Evolutionary conservation across 1,140 invertebrate species (phyloP).

Genomic region (Rhyzopertha dominica): DNA sequence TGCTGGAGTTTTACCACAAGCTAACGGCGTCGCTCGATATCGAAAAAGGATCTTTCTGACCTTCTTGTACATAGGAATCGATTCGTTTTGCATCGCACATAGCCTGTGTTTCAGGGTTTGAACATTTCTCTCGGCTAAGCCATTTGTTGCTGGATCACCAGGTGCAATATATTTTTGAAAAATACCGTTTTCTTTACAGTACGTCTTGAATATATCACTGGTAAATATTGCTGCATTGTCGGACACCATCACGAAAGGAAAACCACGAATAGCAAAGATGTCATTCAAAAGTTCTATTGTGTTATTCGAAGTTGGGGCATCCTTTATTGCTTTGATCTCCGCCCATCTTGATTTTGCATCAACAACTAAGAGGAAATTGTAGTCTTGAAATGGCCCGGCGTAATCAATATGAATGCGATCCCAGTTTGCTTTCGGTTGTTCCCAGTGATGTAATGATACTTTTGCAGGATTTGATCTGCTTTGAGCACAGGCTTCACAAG

Average conservation of each 20-base stretch:
- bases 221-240: constrained; percentile 5
- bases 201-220: no score
- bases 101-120: no score
- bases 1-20: no score
- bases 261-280: constrained; percentile 17
- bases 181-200: no score
- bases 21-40: no score
- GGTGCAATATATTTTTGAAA: no score
- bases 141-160: no score
- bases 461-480: constrained; percentile 22
- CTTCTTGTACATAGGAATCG: no score
- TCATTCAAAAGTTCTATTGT: constrained; percentile 16
- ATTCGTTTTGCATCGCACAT: no score
- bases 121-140: no score
- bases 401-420: constrained; percentile 26
- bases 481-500: constrained; percentile 23
- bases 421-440: constrained; percentile 29
- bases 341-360: constrained; percentile 37
- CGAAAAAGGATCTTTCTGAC: no score
- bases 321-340: constrained; percentile 27
- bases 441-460: constrained; percentile 27
- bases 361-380: constrained; percentile 27
- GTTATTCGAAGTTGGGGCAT: constrained; percentile 12
- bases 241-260: background rate
- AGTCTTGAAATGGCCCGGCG: constrained; percentile 18